phyloP scores from a whole-genome alignment of 2,113 vertebrate species.

The Procapra przewalskii region DNA sequence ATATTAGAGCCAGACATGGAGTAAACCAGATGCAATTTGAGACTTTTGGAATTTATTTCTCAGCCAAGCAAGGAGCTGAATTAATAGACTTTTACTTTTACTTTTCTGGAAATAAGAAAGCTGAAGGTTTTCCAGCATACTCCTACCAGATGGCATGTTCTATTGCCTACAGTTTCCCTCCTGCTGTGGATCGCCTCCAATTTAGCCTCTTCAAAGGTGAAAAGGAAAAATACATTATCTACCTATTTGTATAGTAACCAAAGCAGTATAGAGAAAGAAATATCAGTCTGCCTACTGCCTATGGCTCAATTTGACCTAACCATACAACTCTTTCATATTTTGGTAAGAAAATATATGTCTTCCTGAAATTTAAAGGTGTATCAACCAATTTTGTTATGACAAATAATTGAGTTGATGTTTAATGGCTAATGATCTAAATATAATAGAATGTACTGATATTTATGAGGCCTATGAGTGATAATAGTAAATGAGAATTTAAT shows the following conservation, averaged over 20 bases:
- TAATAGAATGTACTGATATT: neutral
- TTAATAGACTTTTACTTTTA: conserved; percentile 73
- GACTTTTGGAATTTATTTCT: conserved; percentile 66
- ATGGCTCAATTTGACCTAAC: neutral
- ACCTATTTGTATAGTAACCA: conserved; percentile 43
- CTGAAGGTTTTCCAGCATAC: conserved; percentile 59
- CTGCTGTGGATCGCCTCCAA: conserved; percentile 29
- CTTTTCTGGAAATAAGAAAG: conserved; percentile 52
- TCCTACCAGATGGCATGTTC: conserved; percentile 60
- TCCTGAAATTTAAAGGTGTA: conserved; percentile 41
- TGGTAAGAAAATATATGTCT: neutral
- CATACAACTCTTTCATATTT: neutral
- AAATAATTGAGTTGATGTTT: neutral
- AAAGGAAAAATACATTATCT: neutral
- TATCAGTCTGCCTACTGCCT: neutral
- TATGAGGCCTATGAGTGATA: neutral
- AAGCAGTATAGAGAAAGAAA: conserved; percentile 26
- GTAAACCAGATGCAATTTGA: conserved; percentile 68
- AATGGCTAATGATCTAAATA: neutral
- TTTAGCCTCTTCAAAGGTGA: neutral
- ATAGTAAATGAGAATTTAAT: neutral
- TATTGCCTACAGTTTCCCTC: conserved; percentile 40
- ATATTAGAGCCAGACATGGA: conserved; percentile 48
- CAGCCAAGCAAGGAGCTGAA: conserved; percentile 63
- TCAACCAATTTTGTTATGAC: neutral